Base-by-base conservation (phyloP, 1,140 invertebrate genomes). In the Spodoptera litura region DNA sequence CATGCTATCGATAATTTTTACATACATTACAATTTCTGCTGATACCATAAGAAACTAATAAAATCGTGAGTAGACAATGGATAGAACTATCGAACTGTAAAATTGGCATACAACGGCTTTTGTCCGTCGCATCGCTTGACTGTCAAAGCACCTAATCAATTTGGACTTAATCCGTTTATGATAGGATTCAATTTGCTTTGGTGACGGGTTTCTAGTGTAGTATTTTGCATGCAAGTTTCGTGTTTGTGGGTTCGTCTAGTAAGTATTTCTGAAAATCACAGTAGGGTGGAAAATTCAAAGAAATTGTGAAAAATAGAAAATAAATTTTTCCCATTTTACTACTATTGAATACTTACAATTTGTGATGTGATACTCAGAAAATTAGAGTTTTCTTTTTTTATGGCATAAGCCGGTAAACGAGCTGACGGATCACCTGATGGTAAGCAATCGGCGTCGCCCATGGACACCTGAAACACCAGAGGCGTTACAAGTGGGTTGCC, bases 71-170 rank as follows among this genome's bases (percentile, higher is more conserved):
- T 20, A 15, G 8, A 70, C 9, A 70, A 56, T 71, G 52, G 52
- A 55, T 70, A 56, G 25, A 52, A 52, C 68, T 38, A 71, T 38
- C 31, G 68, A 71, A 31, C 68, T 71, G 52, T 56, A 20, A 71
- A 55, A 71, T 71, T 52, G 20, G 2, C 2, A 8, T 55, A 53
- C 15, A 15, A 20, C 64, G 64, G 64, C 49, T 12, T 68, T 52
- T 13, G 12, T 68, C 44, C 49, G 25, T 52, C 12, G 49, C 49
- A 51, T 52, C 12, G 49, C 49, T 52, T 20, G 20, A 15, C 15
- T 51, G 44, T 13, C 44, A 53, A 68, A 49, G 38, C 38, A 44
- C 38, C 44, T 52, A 27, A 27, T 25, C 44, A 68, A 68, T 52
- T 52, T 27, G 2, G 11, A 68, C 49, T 52, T 68, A 68, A 68